phyloP scores from a whole-genome alignment of 1,140 invertebrate species.

The Leptopilina clavipes region DNA sequence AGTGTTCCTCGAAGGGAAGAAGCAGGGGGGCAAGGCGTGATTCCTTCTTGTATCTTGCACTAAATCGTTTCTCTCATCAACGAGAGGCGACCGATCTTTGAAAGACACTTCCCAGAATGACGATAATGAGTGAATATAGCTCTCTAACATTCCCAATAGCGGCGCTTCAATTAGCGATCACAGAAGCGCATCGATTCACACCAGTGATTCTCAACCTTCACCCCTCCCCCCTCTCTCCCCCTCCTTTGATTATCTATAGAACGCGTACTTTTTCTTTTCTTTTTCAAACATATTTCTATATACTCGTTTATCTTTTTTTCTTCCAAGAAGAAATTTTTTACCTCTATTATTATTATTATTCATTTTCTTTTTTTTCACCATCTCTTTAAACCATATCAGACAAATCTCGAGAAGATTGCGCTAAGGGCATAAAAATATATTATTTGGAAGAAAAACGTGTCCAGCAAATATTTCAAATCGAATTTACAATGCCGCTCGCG shows the following conservation, averaged over 20 bases:
- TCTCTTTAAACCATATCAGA: no score
- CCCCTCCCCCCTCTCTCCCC: not conserved
- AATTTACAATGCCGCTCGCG: conserved; percentile 59
- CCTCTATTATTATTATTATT: not conserved
- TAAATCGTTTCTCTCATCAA: conserved; percentile 38
- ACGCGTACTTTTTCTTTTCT: not conserved
- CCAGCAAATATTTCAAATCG: conserved; percentile 58
- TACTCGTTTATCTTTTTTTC: not conserved
- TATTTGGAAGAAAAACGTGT: conserved; percentile 49
- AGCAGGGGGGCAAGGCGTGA: conserved; percentile 36
- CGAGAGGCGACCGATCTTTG: conserved; percentile 25
- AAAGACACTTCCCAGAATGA: conserved; percentile 42
- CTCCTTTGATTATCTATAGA: not conserved
- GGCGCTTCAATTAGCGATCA: conserved; percentile 37
- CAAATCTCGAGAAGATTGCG: conserved; percentile 47
- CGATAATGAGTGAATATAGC: conserved; percentile 43
- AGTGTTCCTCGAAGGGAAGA: conserved; percentile 37
- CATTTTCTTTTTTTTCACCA: no score
- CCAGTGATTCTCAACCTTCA: conserved; percentile 19
- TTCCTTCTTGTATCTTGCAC: conserved; percentile 33
- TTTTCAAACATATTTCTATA: no score
- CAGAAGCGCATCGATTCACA: conserved; percentile 32
- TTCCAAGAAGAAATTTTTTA: conserved; percentile 21
- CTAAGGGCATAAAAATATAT: conserved; percentile 50
- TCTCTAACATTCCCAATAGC: conserved; percentile 24